Evolutionary conservation across 1,140 invertebrate genomes (phyloP).

Genomic region (Drosophila truncata): DNA sequence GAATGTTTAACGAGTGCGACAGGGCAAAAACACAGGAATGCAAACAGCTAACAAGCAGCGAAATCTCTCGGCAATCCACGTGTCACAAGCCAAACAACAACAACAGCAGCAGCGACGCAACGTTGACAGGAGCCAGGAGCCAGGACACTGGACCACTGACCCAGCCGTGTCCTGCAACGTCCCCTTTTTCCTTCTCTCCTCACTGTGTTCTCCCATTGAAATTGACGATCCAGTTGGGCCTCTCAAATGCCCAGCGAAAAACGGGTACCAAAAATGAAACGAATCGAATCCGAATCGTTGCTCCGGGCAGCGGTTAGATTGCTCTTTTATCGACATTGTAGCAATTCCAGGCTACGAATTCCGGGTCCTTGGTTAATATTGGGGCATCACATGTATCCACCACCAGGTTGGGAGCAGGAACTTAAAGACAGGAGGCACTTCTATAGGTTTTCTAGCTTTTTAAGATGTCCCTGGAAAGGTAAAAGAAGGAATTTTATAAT

Average conservation of each 20-base stretch:
- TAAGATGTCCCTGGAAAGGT: too few relatives aligned
- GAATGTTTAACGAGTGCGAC: slow-evolving; percentile 26
- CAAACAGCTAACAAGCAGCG: slow-evolving; percentile 25
- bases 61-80: slow-evolving; percentile 40
- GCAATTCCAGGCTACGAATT: slow-evolving; percentile 8
- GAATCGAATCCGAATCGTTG: slow-evolving; percentile 17
- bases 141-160: slow-evolving; percentile 6
- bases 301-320: slow-evolving; percentile 42
- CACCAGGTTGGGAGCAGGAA: too few relatives aligned
- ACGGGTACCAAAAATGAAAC: not conserved
- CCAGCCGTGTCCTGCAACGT: slow-evolving; percentile 1
- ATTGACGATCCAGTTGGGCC: slow-evolving; percentile 9
- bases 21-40: slow-evolving; percentile 17
- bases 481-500: too few relatives aligned
- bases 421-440: too few relatives aligned
- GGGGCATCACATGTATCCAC: slow-evolving; percentile 17
- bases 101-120: slow-evolving; percentile 25
- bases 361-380: slow-evolving; percentile 17
- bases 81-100: slow-evolving; percentile 42
- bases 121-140: slow-evolving; percentile 25
- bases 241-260: slow-evolving; percentile 20
- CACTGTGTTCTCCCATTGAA: not conserved
- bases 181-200: not conserved
- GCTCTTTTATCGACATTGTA: slow-evolving; percentile 39
- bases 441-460: too few relatives aligned